phyloP scores from a whole-genome alignment of 2,797 vertebrate species.

The Muscicapa striata region DNA sequence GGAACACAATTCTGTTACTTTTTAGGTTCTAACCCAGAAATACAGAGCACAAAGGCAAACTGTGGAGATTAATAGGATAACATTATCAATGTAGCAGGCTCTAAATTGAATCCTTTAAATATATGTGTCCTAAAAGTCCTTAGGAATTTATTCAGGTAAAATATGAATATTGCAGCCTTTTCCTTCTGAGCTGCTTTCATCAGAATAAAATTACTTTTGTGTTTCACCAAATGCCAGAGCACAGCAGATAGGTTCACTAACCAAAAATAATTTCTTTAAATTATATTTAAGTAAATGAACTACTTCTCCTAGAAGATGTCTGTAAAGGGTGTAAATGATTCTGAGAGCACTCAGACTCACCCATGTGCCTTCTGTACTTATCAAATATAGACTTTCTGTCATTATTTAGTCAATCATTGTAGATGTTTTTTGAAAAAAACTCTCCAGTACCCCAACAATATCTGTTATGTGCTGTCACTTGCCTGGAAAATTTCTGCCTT shows the following conservation, averaged over 20 bases:
- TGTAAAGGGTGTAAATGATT: background rate
- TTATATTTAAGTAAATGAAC: background rate
- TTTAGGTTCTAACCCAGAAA: background rate
- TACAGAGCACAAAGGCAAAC: background rate
- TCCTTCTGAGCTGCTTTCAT: background rate
- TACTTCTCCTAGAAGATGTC: background rate
- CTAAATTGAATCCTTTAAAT: slow-evolving; percentile 11
- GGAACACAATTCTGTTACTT: background rate
- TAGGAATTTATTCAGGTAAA: background rate
- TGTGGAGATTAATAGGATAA: background rate
- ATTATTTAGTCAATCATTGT: background rate
- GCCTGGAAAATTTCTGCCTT: background rate
- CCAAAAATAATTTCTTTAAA: background rate
- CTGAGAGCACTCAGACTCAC: background rate
- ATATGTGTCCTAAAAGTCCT: background rate
- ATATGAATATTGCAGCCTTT: background rate
- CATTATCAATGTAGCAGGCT: background rate
- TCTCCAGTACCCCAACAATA: background rate
- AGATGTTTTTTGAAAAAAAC: background rate
- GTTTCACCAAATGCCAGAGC: background rate
- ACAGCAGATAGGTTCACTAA: background rate
- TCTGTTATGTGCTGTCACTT: background rate
- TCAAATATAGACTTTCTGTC: background rate
- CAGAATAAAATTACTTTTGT: slow-evolving; percentile 34
- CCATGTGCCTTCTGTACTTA: background rate